Evolutionary conservation across 2,113 vertebrate species (phyloP), one percentile per base, ranked within the genome.

Genomic region (Eretmochelys imbricata): DNA sequence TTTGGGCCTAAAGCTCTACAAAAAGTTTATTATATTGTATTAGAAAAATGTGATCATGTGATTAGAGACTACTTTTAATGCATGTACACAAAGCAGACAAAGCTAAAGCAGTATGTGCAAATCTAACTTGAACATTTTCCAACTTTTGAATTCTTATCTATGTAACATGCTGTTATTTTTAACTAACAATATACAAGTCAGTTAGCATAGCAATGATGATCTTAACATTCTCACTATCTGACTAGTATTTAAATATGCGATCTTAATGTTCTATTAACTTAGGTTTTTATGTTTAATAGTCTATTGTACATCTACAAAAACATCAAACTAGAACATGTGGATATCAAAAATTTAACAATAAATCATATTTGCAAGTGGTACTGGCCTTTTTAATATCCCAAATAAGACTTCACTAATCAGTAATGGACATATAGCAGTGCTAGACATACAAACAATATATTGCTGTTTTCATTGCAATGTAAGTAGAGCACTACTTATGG

Each of bases 301-400:
- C 22, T 46, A 42, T 46, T 75, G 38, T 75, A 75, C 53, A 78
- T 94, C 94, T n/a, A 89, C 46, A 94, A 93, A 89, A 78, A 62
- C 62, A 88, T 62, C 50, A 9, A 88, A 94, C 19, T 93, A 81
- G 51, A 89, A 86, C 17, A 93, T 29, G 85, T 0, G 82, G 51
- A 57, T 35, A 89, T 55, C 5, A 75, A 75, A 38, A 48, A 48
- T 24, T 48, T 79, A 48, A 29, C 5, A 94, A 94, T 80, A 1
- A 95, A 88, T 84, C 42, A 84, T 83, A 81, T 90, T 86, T 93
- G 3, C 93, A 95, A 93, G 87, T 57, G 89, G 72, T 89, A 78
- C 76, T 84, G 81, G 83, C 48, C n/a, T 78, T 95, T 72, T n/a
- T 53, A 86, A 3, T 46, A 22, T 6, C 35, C 95, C 87, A 92